Conservation (phyloP, 2,797 vertebrate genomes). For the Trachurus trachurus region DNA sequence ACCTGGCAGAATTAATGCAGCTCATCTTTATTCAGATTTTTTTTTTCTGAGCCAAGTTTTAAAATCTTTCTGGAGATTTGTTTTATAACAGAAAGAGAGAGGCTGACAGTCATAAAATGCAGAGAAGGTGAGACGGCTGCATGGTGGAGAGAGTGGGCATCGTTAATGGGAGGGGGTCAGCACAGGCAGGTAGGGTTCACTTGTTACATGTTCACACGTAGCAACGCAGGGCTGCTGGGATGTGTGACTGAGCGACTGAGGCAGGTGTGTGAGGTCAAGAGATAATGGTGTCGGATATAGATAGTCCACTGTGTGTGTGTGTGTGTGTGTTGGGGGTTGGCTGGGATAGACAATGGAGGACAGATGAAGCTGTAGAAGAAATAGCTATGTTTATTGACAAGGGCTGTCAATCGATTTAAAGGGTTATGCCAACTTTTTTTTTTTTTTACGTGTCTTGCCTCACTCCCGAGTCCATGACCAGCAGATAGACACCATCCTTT, state of each 20-base stretch:
- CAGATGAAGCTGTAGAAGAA: no score
- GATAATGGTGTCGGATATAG: conserved; percentile 14
- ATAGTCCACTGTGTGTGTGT: not conserved
- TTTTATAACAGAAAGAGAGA: not conserved
- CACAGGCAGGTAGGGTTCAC: conserved; percentile 1
- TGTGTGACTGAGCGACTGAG: not conserved
- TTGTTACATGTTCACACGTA: not conserved
- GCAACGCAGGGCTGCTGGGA: not conserved
- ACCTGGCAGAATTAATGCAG: not conserved
- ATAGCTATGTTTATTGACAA: no score
- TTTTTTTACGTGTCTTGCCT: no score
- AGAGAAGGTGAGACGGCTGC: not conserved
- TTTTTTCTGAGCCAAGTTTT: not conserved
- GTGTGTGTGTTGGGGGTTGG: no score
- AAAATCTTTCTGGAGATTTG: not conserved
- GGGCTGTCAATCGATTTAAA: no score
- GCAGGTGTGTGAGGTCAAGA: conserved; percentile 8
- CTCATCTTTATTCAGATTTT: not conserved
- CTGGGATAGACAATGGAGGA: no score
- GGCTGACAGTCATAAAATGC: not conserved
- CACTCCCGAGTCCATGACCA: no score
- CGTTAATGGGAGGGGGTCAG: conserved; percentile 50
- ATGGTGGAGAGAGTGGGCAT: conserved; percentile 7
- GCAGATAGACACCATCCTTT: no score
- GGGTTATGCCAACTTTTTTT: no score